These are phyloP conservation scores for Maccullochella peelii DNA, from an alignment of 2,113 vertebrate species.

Conservation along the genomic window DNA sequence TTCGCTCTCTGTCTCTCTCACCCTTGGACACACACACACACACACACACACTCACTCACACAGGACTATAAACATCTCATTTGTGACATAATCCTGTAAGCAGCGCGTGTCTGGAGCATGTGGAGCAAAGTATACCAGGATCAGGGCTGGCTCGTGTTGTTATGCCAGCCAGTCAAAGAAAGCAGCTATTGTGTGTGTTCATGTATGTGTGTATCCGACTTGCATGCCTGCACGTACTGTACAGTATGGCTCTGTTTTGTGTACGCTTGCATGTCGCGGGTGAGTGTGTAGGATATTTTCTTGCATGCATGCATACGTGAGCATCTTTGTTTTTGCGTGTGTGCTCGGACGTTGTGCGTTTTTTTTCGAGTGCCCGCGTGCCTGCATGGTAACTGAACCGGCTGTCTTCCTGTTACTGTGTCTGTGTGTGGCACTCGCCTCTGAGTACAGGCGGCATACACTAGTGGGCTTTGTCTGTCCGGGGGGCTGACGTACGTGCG, in stretches of 20 bases:
- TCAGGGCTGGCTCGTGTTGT: conserved; percentile 80
- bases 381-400: conserved; percentile 81
- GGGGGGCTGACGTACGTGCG: conserved; percentile 79
- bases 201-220: conserved; percentile 64
- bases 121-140: conserved; percentile 61
- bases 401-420: conserved; percentile 81
- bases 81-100: conserved; percentile 75
- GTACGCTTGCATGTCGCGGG: conserved; percentile 39
- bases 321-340: conserved; percentile 40
- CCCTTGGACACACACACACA: conserved; percentile 7
- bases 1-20: neutral
- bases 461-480: conserved; percentile 78
- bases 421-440: conserved; percentile 78
- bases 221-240: conserved; percentile 15
- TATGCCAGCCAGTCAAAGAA: conserved; percentile 87
- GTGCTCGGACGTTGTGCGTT: conserved; percentile 37
- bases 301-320: conserved; percentile 1
- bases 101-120: conserved; percentile 69
- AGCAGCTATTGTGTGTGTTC: conserved; percentile 87
- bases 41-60: conserved; percentile 6
- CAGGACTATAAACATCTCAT: conserved; percentile 51
- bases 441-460: conserved; percentile 76
- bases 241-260: conserved; percentile 25
- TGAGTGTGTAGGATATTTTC: neutral
- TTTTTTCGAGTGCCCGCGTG: neutral